Conservation (phyloP, 1,140 invertebrate genomes). For the Atta colombica region DNA sequence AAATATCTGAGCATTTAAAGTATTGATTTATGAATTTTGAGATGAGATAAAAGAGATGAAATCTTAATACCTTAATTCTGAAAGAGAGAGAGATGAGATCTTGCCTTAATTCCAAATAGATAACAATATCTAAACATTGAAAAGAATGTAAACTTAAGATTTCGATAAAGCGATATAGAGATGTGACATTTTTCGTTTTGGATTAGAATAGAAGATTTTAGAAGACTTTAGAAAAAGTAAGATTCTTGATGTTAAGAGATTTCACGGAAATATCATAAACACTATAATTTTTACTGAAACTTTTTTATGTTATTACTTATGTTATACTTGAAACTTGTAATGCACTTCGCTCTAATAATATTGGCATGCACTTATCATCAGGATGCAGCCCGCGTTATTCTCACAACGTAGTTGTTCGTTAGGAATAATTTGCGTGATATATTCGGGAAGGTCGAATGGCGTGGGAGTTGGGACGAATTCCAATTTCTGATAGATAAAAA, state of each 20-base stretch:
- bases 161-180: background rate
- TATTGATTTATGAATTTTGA: background rate
- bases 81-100: conserved; percentile 10
- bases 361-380: background rate
- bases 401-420: conserved; percentile 25
- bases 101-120: background rate
- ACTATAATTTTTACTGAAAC: background rate
- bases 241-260: background rate
- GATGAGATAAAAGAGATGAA: conserved; percentile 9
- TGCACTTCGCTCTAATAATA: background rate
- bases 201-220: background rate
- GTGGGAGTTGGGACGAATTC: conserved; percentile 58
- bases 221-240: background rate
- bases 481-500: conserved; percentile 35
- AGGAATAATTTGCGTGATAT: conserved; percentile 53
- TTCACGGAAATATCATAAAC: background rate
- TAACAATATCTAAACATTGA: background rate
- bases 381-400: background rate
- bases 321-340: background rate
- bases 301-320: background rate
- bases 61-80: background rate
- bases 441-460: conserved; percentile 44
- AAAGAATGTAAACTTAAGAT: background rate
- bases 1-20: conserved; percentile 11
- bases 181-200: background rate